Conservation (phyloP, 2,113 vertebrate species). For the Lophotis ruficrista region DNA sequence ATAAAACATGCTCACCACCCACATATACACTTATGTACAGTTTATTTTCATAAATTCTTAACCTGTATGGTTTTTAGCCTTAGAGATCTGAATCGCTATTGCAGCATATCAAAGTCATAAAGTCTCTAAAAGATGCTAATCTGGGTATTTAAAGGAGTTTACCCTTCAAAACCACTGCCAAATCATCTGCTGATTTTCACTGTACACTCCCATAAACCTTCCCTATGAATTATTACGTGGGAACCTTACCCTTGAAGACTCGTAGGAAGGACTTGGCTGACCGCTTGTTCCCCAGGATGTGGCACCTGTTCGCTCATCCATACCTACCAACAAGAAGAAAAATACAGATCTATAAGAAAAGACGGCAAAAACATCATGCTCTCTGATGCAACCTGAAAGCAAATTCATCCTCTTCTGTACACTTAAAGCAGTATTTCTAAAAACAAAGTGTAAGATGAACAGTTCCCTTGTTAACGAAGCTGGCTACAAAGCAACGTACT, state of each 20-base stretch:
- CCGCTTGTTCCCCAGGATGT: slow-evolving; percentile 91
- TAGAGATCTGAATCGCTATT: neutral
- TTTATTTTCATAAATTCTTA: neutral
- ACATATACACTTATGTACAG: neutral
- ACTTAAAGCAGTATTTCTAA: neutral
- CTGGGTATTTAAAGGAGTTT: neutral
- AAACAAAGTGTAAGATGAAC: neutral
- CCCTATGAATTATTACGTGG: neutral
- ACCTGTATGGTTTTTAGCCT: neutral
- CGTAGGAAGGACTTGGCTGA: slow-evolving; percentile 92
- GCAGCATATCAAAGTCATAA: neutral
- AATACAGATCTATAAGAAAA: neutral
- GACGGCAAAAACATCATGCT: neutral
- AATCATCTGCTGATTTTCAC: neutral
- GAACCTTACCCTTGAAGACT: slow-evolving; percentile 93
- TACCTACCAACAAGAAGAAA: slow-evolving; percentile 82
- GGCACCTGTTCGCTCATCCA: slow-evolving; percentile 91
- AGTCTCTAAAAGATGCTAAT: neutral
- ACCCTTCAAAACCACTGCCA: neutral
- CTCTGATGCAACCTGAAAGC: neutral
- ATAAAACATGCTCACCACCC: neutral
- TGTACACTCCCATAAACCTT: neutral
- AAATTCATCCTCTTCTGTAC: neutral
- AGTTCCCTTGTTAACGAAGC: slow-evolving; percentile 8
- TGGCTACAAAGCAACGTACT: slow-evolving; percentile 10